Base-by-base conservation (phyloP, 2,888 invertebrate species). In the Trileptium ribeirensis region DNA sequence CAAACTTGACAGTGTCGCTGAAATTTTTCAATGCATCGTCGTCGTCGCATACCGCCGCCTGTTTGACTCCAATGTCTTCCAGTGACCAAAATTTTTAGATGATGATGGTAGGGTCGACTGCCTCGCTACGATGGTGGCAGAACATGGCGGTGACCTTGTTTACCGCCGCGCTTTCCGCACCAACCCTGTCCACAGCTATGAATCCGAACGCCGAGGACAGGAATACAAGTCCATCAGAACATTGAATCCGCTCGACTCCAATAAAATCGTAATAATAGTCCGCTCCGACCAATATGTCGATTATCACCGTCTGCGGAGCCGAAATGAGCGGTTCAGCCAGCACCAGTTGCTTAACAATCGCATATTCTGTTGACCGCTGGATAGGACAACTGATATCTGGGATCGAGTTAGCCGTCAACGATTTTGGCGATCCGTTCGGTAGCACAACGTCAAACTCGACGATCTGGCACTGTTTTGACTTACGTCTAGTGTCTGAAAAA, bases 221-320 rank as follows among this genome's bases (percentile, higher is more conserved):
- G 38, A 75, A 24, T 29, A 75, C 3, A 3, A 75, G 39, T 3
- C 77, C 77, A 38, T 75, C 77, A n/a, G 36, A n/a, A 33, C 36
- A 39, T 38, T 75, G 36, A 8, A 75, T n/a, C 39, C 77, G 36
- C 39, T 34, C 39, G 24, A 8, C 15, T 8, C 39, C 34, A 8
- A 75, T 39, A 38, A 51, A 75, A 8, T 51, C 51, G 38, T 34
- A 75, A n/a, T 75, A 75, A 36, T 75, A 75, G 77, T 75, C 77
- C 24, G 15, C 36, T 37, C 77, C 77, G n/a, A 75, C 15, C 37
- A 75, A 38, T 24, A 75, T n/a, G 37, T 75, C 77, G n/a, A 36
- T n/a, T 33, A n/a, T 8, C 36, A 75, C 77, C 39, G 8, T 37
- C 29, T 38, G 33, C 36, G 34, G 3, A 37, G 3, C 8, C 37